These are phyloP conservation scores for Lophochroa leadbeateri DNA, from an alignment of 2,113 vertebrate genomes.

Conservation along the genomic window DNA sequence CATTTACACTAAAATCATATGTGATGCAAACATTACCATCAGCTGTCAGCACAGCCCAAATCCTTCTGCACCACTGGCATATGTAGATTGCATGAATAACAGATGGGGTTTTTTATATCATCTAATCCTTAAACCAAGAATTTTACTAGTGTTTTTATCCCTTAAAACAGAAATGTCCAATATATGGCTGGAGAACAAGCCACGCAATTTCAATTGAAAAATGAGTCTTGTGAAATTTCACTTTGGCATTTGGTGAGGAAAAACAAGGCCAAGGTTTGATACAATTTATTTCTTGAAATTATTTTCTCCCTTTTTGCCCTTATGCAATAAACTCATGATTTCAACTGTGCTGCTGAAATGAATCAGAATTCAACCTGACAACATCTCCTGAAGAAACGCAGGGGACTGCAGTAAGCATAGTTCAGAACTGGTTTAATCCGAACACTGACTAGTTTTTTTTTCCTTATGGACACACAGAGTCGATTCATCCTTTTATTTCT, in stretches of 20 bases:
- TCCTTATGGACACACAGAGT: neutral
- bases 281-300: neutral
- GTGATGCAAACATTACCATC: neutral
- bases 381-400: neutral
- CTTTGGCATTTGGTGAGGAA: neutral
- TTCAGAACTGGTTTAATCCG: neutral
- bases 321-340: neutral
- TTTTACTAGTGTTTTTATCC: neutral
- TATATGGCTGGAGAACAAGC: neutral
- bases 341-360: neutral
- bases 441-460: neutral
- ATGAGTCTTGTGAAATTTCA: neutral
- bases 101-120: neutral
- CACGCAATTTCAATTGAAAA: neutral
- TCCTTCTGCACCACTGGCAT: neutral
- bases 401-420: neutral
- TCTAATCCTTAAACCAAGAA: neutral
- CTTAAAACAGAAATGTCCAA: neutral
- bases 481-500: neutral
- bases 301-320: neutral
- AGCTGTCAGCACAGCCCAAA: neutral
- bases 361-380: neutral
- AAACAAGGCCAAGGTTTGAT: neutral
- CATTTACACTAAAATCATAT: neutral
- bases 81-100: neutral